phyloP scores from a whole-genome alignment of 2,113 vertebrate genomes.

The Paratilapia polleni region DNA sequence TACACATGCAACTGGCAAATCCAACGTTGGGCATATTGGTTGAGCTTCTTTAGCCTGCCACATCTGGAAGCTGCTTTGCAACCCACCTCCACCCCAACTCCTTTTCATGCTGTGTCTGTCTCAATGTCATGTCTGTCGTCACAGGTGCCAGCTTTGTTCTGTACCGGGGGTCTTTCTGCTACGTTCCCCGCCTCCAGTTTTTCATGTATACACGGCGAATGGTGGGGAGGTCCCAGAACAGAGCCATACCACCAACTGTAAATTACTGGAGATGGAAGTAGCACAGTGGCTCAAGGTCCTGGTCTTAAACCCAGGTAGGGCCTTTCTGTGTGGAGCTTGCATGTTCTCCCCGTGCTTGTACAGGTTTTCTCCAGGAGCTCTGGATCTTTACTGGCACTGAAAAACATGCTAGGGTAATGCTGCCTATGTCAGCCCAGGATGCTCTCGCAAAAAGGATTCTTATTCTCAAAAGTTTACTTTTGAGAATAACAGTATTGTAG shows the following conservation, averaged over 20 bases:
- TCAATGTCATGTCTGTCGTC: not conserved
- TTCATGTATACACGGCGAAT: not conserved
- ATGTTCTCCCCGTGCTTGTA: not conserved
- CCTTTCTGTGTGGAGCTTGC: not conserved
- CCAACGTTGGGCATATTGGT: not conserved
- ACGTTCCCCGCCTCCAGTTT: not conserved
- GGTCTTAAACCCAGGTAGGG: not conserved
- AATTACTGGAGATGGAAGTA: not conserved
- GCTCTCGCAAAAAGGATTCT: too few relatives aligned
- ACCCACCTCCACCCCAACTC: not conserved
- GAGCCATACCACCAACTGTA: not conserved
- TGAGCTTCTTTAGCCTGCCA: not conserved
- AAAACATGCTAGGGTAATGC: too few relatives aligned
- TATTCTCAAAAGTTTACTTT: too few relatives aligned
- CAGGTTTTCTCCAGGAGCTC: too few relatives aligned
- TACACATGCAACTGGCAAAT: not conserved
- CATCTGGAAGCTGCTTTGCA: conserved; percentile 1
- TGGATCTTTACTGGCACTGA: too few relatives aligned
- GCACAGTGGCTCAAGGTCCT: not conserved
- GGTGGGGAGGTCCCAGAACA: not conserved
- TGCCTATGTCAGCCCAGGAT: too few relatives aligned
- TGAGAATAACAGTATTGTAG: too few relatives aligned
- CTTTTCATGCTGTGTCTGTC: not conserved
- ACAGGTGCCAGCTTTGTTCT: not conserved
- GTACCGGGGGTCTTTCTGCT: not conserved